Base-by-base conservation (phyloP, 1,140 invertebrate species). In the Hyles euphorbiae region DNA sequence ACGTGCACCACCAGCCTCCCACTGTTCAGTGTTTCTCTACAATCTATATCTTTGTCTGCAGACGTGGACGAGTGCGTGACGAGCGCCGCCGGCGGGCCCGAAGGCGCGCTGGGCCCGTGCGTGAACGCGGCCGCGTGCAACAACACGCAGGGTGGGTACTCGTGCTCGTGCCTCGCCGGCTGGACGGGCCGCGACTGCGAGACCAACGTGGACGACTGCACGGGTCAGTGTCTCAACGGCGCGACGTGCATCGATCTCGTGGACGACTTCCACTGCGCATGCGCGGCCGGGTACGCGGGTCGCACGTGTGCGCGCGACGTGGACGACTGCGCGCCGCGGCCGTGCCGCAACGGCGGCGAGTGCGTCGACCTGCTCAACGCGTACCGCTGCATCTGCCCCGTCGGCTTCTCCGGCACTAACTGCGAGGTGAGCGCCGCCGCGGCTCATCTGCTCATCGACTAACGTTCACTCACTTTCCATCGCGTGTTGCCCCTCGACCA, bases 151-250 rank as follows among this genome's bases (percentile, higher is more conserved):
- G 97, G 97, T 0, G 95, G 96, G 56, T 98, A 97, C 83, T 90
- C 92, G 72, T 98, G 96, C 83, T 88, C 93, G 67, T 94, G 95
- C 83, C 89, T 93, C 45, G 92, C 93, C 53, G 96, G 98, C 32
- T 99, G 97, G 95, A 94, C 93, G 5, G 96, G 93, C 12, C 94
- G 95, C 80, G 94, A 95, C 68, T 98, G 97, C 88, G 94, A 95
- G 68, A 92, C 94, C 71, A 96, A 98, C 83, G 96, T 98, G 76
- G 93, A 97, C 82, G 95, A 95, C 80, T 99, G 98, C 87, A 91
- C 93, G 6, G 95, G 94, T 3, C 96, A 97, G 73, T 98, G 96
- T 86, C 91, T 94, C 65, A 94, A 98, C 87, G 95, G 94, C 11
- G 96, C 95, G 6, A 94, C 94, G 1, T 98, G 97, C 87, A 93